Evolutionary conservation across 2,113 vertebrate genomes (phyloP), one percentile per base, ranked within the genome.

Genomic region (Bambusicola thoracicus): DNA sequence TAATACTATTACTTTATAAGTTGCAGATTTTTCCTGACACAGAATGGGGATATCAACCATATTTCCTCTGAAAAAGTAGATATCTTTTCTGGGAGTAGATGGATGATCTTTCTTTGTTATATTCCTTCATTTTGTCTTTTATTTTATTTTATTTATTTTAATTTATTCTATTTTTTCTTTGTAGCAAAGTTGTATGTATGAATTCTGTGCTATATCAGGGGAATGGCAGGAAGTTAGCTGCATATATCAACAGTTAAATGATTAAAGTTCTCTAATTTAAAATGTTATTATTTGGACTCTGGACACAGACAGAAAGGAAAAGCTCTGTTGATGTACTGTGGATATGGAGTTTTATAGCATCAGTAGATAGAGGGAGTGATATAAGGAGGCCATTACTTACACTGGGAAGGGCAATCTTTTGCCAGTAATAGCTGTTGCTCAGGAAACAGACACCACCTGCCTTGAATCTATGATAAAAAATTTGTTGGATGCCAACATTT

Each of bases 321-420:
- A 22, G 20, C 18, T 87, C 70, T 89, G 40, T 89, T 89, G 67
- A 63, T 78, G 38, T 44, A 92, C 16, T 84, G 48, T 93, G 61
- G 51, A 81, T 93, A 53, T 93, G 55, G 72, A 89, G 34, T 92
- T 96, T 95, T 94, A 96, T 61, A 87, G 62, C 67, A 89, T 4
- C 81, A 81, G 51, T 3, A 1, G 74, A 83, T 3, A 85, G 67
- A 88, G 11, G 12, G 32, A 95, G 65, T 96, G 91, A 95, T 94
- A 95, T 93, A 94, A 94, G 40, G n/a, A 87, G 44, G 58, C 53
- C 49, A 86, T 94, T 92, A 93, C 75, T 95, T 95, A 94, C 59
- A 46, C 76, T 83, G 44, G 34, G 90, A 94, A 95, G 94, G 91
- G 92, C 92, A 94, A 84, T 95, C 83, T 93, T 95, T 93, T 91